These are phyloP conservation scores for Heliconius melpomene DNA, from an alignment of 1,140 invertebrate genomes.

Conservation along the genomic window DNA sequence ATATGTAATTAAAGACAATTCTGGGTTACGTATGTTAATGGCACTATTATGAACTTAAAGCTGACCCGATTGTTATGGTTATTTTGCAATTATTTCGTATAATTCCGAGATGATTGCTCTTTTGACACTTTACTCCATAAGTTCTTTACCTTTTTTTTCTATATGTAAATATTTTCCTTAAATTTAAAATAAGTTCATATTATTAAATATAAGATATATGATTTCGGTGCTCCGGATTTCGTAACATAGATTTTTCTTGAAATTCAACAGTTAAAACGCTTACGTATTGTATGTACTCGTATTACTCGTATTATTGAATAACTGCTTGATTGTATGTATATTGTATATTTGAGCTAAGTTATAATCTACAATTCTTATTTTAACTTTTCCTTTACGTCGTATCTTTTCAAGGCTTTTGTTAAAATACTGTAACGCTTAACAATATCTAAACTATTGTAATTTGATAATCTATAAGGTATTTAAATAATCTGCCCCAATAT, in stretches of 20 bases:
- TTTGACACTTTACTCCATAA: background rate
- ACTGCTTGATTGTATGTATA: background rate
- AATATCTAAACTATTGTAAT: background rate
- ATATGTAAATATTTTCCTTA: background rate
- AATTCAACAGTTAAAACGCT: background rate
- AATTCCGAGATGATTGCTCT: slow-evolving; percentile 1
- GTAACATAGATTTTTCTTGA: background rate
- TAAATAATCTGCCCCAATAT: background rate
- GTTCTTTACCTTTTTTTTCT: background rate
- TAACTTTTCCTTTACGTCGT: background rate
- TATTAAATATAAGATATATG: background rate
- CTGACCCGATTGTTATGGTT: background rate
- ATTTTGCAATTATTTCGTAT: background rate
- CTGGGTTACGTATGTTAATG: slow-evolving; percentile 3
- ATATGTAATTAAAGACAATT: background rate
- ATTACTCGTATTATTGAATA: slow-evolving; percentile 2
- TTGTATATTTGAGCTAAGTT: background rate
- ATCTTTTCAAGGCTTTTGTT: background rate
- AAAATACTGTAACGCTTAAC: background rate
- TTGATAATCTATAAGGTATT: background rate
- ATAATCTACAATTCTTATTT: background rate
- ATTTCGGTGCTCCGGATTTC: background rate
- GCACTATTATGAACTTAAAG: background rate
- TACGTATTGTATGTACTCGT: background rate
- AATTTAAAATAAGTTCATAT: background rate